A percentile compares a stretch with the other conserved stretches of the same genome.
Evolutionary conservation across 1,140 invertebrate species (phyloP).

Genomic region (Sesamia nonagrioides): DNA sequence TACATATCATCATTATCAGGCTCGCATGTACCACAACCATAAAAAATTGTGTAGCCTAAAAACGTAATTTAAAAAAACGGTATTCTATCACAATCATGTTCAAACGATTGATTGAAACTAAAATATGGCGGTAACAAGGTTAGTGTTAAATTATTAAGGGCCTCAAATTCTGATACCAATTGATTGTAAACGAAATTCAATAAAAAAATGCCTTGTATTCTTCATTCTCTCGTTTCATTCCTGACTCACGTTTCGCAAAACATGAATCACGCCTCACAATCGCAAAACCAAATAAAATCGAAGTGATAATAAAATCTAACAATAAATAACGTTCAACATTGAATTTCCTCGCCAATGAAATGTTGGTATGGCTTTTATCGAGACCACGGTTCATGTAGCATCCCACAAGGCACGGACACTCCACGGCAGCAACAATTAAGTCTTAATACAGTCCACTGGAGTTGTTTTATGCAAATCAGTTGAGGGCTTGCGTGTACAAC

Average conservation of each 20-base stretch:
- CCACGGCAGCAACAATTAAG: slow-evolving; percentile 79
- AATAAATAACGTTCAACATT: slow-evolving; percentile 56
- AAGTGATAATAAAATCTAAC: slow-evolving; percentile 44
- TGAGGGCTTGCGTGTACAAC: slow-evolving; percentile 76
- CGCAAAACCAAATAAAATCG: slow-evolving; percentile 50
- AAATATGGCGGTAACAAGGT: no score
- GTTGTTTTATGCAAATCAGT: slow-evolving; percentile 85
- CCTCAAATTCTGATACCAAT: no score
- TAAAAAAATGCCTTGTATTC: background rate
- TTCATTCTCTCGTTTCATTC: background rate
- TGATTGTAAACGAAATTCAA: no score
- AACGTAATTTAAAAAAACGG: no score
- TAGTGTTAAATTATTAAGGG: no score
- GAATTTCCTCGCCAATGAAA: slow-evolving; percentile 60
- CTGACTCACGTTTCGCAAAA: background rate
- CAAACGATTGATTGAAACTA: no score
- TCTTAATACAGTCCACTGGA: slow-evolving; percentile 81
- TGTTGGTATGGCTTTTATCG: slow-evolving; percentile 70
- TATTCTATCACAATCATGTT: no score
- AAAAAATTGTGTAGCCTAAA: no score
- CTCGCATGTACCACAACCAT: no score
- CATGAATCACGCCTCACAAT: slow-evolving; percentile 16
- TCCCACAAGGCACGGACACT: slow-evolving; percentile 64
- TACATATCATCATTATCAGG: no score
- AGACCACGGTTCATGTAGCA: slow-evolving; percentile 63